Evolutionary conservation across 1,140 invertebrate genomes (phyloP).

Genomic region (Cydia strobilella): DNA sequence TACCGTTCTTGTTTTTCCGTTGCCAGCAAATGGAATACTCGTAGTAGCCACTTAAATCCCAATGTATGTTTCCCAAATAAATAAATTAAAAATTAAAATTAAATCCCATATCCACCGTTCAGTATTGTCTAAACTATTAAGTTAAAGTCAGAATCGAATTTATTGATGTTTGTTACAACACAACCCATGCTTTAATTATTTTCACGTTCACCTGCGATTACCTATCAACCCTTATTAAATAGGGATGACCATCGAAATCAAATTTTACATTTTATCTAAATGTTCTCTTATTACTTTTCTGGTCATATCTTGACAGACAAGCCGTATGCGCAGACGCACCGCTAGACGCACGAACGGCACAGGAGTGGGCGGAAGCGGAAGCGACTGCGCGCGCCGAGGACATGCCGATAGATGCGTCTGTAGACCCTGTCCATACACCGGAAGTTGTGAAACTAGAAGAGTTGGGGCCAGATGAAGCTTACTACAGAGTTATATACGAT

Average conservation of each 20-base stretch:
- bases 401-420: not conserved
- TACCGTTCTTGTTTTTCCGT: not conserved
- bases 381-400: not conserved
- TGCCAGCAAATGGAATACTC: not conserved
- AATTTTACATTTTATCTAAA: too few species aligned
- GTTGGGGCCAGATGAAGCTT: not conserved
- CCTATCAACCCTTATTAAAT: too few species aligned
- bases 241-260: too few species aligned
- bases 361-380: slow-evolving; percentile 28
- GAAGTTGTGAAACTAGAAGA: not conserved
- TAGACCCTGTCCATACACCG: not conserved
- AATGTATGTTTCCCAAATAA: too few species aligned
- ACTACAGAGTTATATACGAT: slow-evolving; percentile 3
- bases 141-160: too few species aligned
- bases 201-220: too few species aligned
- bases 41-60: not conserved
- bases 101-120: not conserved
- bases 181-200: too few species aligned
- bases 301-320: not conserved
- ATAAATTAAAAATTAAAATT: too few species aligned
- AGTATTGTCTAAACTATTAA: too few species aligned
- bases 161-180: too few species aligned
- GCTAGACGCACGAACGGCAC: slow-evolving; percentile 7
- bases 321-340: not conserved
- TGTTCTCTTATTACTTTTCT: too few species aligned